phyloP scores from a whole-genome alignment of 2,797 vertebrate species.

The Alectoris magna region DNA sequence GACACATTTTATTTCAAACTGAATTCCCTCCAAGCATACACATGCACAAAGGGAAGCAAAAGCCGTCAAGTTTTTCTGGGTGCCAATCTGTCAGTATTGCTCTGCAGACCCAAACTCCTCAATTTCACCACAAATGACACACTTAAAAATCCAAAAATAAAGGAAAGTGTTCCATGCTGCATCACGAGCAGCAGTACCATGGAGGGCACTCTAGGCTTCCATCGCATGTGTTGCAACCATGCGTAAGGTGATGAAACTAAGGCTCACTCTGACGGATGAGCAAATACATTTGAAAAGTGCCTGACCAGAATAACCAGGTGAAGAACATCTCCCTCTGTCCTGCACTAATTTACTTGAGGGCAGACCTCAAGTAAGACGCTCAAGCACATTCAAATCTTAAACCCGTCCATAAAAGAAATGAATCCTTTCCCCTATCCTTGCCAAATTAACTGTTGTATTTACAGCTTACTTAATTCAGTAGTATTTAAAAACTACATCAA shows the following conservation, averaged over 20 bases:
- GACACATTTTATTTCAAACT: constrained; percentile 38
- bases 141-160: not conserved
- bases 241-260: accelerated
- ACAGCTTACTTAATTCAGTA: not conserved
- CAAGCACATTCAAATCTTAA: constrained; percentile 1
- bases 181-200: not conserved
- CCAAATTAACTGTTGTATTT: not conserved
- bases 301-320: constrained; percentile 13
- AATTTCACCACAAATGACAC: not conserved
- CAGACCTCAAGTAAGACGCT: not conserved
- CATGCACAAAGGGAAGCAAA: constrained; percentile 4
- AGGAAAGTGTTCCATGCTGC: not conserved
- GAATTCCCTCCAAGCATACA: not conserved
- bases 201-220: not conserved
- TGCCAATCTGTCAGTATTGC: not conserved
- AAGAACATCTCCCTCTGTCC: not conserved
- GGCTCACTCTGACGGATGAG: not conserved
- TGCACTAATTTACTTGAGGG: not conserved
- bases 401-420: not conserved
- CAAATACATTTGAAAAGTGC: not conserved
- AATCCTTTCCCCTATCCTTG: not conserved
- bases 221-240: accelerated
- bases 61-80: not conserved
- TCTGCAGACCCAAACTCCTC: not conserved
- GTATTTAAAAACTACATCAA: not conserved